Percentiles rank a stretch among this genome's conserved stretches.
Evolutionary conservation across 2,797 vertebrate species (phyloP).

Genomic region (Artibeus jamaicensis): DNA sequence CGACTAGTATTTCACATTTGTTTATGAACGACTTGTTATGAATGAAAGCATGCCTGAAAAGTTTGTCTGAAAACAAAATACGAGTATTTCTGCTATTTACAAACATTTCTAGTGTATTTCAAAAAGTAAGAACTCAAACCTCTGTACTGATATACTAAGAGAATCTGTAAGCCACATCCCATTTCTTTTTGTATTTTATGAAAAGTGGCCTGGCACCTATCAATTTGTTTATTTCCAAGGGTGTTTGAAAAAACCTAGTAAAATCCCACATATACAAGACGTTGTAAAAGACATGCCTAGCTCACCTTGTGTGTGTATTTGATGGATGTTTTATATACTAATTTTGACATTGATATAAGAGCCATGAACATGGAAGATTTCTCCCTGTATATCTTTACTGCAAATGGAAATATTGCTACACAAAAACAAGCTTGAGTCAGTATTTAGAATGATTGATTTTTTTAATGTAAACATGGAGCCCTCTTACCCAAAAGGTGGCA

Average conservation of each 20-base stretch:
- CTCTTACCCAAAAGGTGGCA: conserved; percentile 34
- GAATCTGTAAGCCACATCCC: not conserved
- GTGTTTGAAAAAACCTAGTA: conserved; percentile 62
- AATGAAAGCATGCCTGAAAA: not conserved
- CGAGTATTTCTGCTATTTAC: not conserved
- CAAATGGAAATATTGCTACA: conserved; percentile 66
- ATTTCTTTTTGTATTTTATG: not conserved
- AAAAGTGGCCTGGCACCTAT: conserved; percentile 42
- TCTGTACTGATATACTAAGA: not conserved
- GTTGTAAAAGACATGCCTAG: conserved; percentile 70
- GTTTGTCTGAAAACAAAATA: not conserved
- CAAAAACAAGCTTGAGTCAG: conserved; percentile 71
- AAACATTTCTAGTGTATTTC: not conserved
- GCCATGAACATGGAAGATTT: conserved; percentile 26
- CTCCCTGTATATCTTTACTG: conserved; percentile 58
- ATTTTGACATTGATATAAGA: conserved; percentile 81
- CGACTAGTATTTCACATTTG: not conserved
- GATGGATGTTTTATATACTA: conserved; percentile 79
- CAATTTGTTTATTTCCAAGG: conserved; percentile 53
- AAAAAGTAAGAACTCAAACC: not conserved
- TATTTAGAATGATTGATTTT: conserved; percentile 66
- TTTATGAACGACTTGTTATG: not conserved
- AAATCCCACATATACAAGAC: conserved; percentile 56
- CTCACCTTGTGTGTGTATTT: conserved; percentile 71
- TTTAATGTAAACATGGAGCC: conserved; percentile 51